These are phyloP conservation scores for Drosophila sulfurigaster DNA, from an alignment of 1,140 invertebrate genomes.

Conservation along the genomic window DNA sequence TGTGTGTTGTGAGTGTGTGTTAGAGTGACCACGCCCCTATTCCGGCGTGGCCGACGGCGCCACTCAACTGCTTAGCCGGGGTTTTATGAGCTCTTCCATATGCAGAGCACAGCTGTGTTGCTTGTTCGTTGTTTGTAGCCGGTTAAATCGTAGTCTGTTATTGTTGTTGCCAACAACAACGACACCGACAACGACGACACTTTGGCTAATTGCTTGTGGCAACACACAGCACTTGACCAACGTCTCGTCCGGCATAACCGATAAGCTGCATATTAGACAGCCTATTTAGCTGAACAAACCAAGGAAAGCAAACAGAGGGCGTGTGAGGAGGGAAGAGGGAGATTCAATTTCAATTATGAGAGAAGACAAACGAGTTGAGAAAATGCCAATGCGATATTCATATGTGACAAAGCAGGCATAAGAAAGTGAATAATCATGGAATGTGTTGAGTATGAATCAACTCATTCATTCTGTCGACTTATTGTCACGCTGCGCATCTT, in stretches of 20 bases:
- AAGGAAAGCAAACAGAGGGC: not conserved
- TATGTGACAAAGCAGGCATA: not conserved
- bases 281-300: not conserved
- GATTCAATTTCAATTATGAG: conserved; percentile 22
- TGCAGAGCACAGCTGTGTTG: conserved; percentile 47
- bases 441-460: conserved; percentile 1
- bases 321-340: not conserved
- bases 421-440: conserved; percentile 16
- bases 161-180: conserved; percentile 25
- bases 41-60: conserved; percentile 48
- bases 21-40: conserved; percentile 43
- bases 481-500: conserved; percentile 4
- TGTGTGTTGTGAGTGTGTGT: conserved; percentile 29
- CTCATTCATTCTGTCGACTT: conserved; percentile 5
- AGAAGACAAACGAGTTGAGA: conserved; percentile 15
- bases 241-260: conserved; percentile 20
- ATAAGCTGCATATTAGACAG: conserved; percentile 41
- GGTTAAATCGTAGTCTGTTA: conserved; percentile 27
- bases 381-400: not conserved
- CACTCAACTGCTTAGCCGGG: conserved; percentile 57
- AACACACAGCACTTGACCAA: conserved; percentile 51
- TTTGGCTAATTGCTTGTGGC: conserved; percentile 76
- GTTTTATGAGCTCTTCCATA: conserved; percentile 63
- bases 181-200: conserved; percentile 48
- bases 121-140: not conserved